These are phyloP conservation scores for Dendrocincla tyrannina DNA, from an alignment of 2,797 vertebrate species.

Conservation along the genomic window DNA sequence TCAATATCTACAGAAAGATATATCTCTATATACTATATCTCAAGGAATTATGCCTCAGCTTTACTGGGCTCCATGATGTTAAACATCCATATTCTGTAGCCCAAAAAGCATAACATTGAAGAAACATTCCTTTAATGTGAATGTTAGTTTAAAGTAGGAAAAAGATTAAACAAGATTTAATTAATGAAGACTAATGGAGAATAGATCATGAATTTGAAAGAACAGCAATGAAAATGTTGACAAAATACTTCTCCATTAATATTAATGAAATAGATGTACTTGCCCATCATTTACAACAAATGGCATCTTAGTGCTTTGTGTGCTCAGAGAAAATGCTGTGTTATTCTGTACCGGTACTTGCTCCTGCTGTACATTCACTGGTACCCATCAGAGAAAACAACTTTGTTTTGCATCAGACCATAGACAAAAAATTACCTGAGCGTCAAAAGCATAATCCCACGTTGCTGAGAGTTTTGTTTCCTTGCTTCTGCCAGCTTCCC, in stretches of 20 bases:
- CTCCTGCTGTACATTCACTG: neutral
- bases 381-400: neutral
- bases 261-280: neutral
- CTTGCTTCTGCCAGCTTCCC: neutral
- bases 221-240: neutral
- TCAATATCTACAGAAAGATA: neutral
- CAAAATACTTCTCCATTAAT: neutral
- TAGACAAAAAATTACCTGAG: neutral
- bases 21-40: neutral
- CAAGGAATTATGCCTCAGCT: neutral
- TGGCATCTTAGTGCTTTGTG: neutral
- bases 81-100: neutral
- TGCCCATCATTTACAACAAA: neutral
- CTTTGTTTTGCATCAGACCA: neutral
- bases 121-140: neutral
- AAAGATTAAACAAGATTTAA: neutral
- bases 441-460: neutral
- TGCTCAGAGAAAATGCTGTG: neutral
- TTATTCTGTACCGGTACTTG: neutral
- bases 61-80: neutral
- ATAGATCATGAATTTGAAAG: neutral
- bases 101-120: neutral
- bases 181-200: neutral
- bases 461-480: neutral
- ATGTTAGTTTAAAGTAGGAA: neutral